phyloP scores from a whole-genome alignment of 2,797 vertebrate species.

The Xenentodon cancila region DNA sequence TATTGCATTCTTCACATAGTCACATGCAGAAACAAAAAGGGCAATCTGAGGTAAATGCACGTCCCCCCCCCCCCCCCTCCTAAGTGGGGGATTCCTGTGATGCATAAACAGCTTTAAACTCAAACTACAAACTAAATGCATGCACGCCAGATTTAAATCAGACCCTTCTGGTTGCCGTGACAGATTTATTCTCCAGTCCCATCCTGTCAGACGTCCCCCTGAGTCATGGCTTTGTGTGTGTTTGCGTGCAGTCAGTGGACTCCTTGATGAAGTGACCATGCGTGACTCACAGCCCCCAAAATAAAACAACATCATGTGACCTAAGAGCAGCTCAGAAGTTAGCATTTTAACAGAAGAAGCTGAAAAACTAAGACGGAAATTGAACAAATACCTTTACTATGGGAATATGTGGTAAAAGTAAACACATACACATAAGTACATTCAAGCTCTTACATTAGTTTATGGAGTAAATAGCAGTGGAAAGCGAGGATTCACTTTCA shows the following conservation, averaged over 20 bases:
- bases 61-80: no score
- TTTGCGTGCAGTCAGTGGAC: constrained; percentile 38
- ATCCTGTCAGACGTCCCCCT: constrained; percentile 14
- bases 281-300: constrained; percentile 58
- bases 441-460: neutral
- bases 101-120: neutral
- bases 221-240: constrained; percentile 35
- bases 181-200: constrained; percentile 22
- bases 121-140: neutral
- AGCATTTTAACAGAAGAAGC: neutral
- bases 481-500: constrained; percentile 30
- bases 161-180: constrained; percentile 5
- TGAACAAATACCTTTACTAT: neutral
- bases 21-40: constrained; percentile 11
- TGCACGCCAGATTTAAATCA: neutral
- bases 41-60: no score
- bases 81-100: neutral
- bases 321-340: constrained; percentile 6
- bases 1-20: constrained; percentile 33
- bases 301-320: constrained; percentile 37
- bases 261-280: constrained; percentile 23
- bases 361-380: constrained; percentile 4
- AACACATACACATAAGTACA: no score
- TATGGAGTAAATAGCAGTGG: constrained; percentile 25
- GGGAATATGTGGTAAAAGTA: no score